Conservation (phyloP, 2,888 invertebrate species). For the Exocentrus adspersus region DNA sequence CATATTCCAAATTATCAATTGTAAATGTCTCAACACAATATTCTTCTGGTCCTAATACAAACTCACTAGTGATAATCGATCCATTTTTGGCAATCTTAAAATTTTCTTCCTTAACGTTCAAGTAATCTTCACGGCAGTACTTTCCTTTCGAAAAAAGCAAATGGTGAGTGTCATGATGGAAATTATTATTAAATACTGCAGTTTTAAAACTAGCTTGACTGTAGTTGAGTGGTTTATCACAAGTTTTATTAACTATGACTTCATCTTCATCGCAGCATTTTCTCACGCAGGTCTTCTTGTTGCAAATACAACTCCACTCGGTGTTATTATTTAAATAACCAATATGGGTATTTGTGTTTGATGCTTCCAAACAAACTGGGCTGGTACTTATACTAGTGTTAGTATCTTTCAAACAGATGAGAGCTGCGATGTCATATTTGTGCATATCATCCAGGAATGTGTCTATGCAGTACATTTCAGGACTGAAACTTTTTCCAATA, state of each 20-base stretch:
- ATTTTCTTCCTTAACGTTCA: conserved; percentile 11
- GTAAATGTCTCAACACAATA: conserved; percentile 35
- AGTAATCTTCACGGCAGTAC: conserved; percentile 14
- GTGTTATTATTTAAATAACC: not conserved
- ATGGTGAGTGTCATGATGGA: conserved; percentile 7
- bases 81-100: conserved; percentile 7
- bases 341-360: no score
- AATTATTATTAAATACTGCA: not conserved
- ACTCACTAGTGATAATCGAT: not conserved
- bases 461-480: conserved; percentile 12
- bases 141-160: conserved; percentile 9
- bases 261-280: conserved; percentile 41
- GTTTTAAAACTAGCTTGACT: not conserved
- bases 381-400: not conserved
- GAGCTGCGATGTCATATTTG: not conserved
- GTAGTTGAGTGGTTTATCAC: not conserved
- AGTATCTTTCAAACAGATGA: conserved; percentile 4
- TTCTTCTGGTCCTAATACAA: conserved; percentile 7
- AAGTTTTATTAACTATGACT: conserved; percentile 19
- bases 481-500: not conserved
- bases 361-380: conserved; percentile 1
- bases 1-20: not conserved
- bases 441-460: conserved; percentile 13
- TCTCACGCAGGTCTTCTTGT: conserved; percentile 19
- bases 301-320: conserved; percentile 4